phyloP scores from a whole-genome alignment of 1,140 invertebrate genomes.

The Lordiphosa stackelbergi region DNA sequence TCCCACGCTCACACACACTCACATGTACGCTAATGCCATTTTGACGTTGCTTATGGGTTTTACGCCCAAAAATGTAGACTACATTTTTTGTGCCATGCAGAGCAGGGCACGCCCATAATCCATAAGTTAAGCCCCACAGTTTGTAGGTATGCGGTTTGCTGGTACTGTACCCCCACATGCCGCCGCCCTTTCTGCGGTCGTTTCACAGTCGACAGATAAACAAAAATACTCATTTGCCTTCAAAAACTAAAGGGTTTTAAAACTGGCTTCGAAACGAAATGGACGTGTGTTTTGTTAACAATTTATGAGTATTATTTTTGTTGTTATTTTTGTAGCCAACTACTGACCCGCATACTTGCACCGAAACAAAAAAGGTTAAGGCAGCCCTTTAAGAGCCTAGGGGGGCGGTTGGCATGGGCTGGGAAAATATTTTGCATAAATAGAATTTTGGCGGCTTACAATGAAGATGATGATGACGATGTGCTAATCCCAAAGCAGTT shows the following conservation, averaged over 20 bases:
- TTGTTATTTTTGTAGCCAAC: conserved; percentile 6
- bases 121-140: conserved; percentile 9
- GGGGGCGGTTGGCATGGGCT: background rate
- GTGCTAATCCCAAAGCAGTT: conserved; percentile 13
- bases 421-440: conserved; percentile 16
- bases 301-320: conserved; percentile 11
- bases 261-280: conserved; percentile 13
- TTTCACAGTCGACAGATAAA: conserved; percentile 4
- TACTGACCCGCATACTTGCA: conserved; percentile 5
- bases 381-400: background rate
- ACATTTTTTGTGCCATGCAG: conserved; percentile 8
- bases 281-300: conserved; percentile 14
- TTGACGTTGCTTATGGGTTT: conserved; percentile 5
- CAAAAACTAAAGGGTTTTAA: conserved; percentile 15
- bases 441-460: conserved; percentile 10
- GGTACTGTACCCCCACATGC: background rate
- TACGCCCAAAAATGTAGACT: conserved; percentile 8
- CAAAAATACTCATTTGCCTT: conserved; percentile 4
- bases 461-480: conserved; percentile 10
- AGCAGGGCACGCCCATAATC: conserved; percentile 8
- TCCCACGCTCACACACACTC: background rate
- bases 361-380: conserved; percentile 10
- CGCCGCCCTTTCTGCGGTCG: background rate
- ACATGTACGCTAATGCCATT: conserved; percentile 8
- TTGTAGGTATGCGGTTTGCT: conserved; percentile 13